Base-by-base conservation (phyloP, 2,797 vertebrate species). In the Lophura swinhoii region DNA sequence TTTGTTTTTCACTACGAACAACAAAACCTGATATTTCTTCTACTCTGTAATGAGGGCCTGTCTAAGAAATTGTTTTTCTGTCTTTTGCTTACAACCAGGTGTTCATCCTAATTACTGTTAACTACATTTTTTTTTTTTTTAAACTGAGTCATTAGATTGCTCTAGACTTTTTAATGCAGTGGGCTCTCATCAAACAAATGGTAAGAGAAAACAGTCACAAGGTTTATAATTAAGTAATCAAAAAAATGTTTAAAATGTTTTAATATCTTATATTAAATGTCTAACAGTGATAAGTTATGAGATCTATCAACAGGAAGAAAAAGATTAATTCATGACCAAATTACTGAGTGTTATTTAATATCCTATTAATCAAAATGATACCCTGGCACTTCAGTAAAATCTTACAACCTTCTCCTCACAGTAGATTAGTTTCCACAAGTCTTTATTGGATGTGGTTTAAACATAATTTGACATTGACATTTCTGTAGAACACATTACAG, bases 221-320 rank as follows among this genome's bases (percentile, higher is more conserved):
- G 64, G 33, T 60, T 96, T 93, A 88, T 91, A 92, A 92, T 2
- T 88, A 76, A 95, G n/a, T 91, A 93, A 93, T 94, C 82, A 95
- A 87, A 95, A 29, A 96, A 96, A 92, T 91, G 89, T 93, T 94
- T 44, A 86, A 58, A 94, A 93, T 92, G 4, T 95, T 95, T 96
- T 94, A 95, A 96, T 93, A 70, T 41, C 37, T 76, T 93, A 67
- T 82, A 94, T 95, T 92, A 95, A 92, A 78, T 0, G 1, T 64
- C 89, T 94, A 89, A 91, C 94, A 86, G 64, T 93, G 93, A 95
- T 94, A 96, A 95, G 91, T 87, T 94, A 96, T 95, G 87, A 95
- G 68, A 90, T 91, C 73, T 92, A 94, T 92, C 94, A 92, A 86
- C 84, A 94, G 79, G 67, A 95, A 93, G 53, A 95, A 91, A 90